phyloP scores from a whole-genome alignment of 2,797 vertebrate species.

The Ptychobarbus kaznakovi region DNA sequence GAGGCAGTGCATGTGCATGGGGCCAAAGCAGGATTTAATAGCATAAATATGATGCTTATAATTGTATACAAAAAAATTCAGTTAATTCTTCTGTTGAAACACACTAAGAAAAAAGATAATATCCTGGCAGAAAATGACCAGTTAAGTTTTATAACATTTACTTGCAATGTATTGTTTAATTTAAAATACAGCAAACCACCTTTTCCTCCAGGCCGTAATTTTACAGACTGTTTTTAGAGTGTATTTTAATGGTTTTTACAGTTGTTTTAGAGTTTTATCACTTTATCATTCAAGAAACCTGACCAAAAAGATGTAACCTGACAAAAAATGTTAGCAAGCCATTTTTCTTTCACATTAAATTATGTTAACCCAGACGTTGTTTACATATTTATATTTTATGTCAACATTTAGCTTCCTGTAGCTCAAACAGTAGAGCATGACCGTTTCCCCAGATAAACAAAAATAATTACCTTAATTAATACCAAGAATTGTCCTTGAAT shows the following conservation, averaged over 20 bases:
- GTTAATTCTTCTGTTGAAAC: not conserved
- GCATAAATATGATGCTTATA: not conserved
- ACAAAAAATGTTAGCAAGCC: not conserved
- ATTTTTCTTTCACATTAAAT: not conserved
- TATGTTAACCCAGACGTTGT: not conserved
- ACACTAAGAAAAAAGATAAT: not conserved
- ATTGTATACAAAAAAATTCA: not conserved
- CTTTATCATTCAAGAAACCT: not conserved
- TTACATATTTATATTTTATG: not conserved
- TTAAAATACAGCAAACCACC: not conserved
- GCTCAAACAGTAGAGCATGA: not conserved
- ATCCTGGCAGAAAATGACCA: not conserved
- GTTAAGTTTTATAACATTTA: not conserved
- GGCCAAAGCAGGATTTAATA: not conserved
- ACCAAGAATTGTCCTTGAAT: not conserved
- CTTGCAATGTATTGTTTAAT: not conserved
- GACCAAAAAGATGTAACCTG: not conserved
- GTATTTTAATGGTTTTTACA: not conserved
- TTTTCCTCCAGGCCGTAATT: not conserved
- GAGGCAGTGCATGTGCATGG: not conserved
- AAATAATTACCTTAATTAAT: not conserved
- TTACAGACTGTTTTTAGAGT: not conserved
- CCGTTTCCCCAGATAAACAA: not conserved
- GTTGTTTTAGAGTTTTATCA: not conserved
- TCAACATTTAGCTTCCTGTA: not conserved